Evolutionary conservation across 2,797 vertebrate species (phyloP), one percentile per base, ranked within the genome.

Genomic region (Pangasius larnaudii): DNA sequence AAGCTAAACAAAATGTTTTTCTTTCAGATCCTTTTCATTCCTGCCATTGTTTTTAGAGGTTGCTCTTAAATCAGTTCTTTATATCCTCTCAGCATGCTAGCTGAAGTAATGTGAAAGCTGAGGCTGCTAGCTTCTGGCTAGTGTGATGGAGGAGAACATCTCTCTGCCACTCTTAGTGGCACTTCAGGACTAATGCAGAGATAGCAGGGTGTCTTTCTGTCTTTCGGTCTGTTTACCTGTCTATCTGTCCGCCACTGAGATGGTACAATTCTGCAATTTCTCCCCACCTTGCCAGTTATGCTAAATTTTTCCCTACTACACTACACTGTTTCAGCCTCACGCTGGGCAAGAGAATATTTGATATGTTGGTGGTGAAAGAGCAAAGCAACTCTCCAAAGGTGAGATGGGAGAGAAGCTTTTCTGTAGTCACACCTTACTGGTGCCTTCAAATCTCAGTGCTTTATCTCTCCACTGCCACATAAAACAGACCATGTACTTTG

Each of bases 391-490:
- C 84, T 88, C 72, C 85, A 86, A 80, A 39, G 84, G 89, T 80
- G 65, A 89, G 82, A 72, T 51, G 74, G 22, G 46, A 78, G 86
- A 51, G 22, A 53, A 82, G 18, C 58, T 85, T 63, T 27, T 33
- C 58, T 77, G 58, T 22, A 33, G 33, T 30, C 65, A 75, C 27
- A 53, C 93, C 93, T 93, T 93, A 92, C 93, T 94, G 91, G 90
- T 89, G 92, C 91, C 86, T 92, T 93, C 72, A 8, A 49, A 90
- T 90, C 51, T 82, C 49, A 1, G 30, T 11, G 13, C 27, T 5
- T 7, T 67, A 42, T 90, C 89, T 91, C 87, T 61, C 75, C 85
- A 87, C 92, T 89, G 92, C 93, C 39, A 82, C 59, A 83, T 33
- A 78, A 78, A 79, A 33, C 56, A 75, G 49, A 53, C n/a, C 61